Percentiles rank a stretch among this genome's conserved stretches.
Conservation (phyloP, 2,113 vertebrate genomes). For the Cariama cristata region DNA sequence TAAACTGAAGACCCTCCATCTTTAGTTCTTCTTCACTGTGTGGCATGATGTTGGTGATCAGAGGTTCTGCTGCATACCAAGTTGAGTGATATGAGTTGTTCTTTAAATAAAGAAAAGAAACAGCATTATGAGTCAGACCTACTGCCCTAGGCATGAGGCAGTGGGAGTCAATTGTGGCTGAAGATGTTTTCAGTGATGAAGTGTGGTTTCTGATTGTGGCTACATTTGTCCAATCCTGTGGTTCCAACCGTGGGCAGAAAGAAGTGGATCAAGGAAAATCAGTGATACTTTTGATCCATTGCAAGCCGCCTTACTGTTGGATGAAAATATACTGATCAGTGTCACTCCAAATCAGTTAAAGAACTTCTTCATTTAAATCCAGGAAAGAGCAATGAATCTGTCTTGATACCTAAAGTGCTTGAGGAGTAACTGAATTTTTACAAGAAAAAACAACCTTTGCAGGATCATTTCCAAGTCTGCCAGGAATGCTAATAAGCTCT, state of each 20-base stretch:
- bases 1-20: neutral
- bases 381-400: neutral
- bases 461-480: neutral
- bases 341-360: neutral
- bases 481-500: neutral
- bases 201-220: neutral
- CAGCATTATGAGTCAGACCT: neutral
- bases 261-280: neutral
- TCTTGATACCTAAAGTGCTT: neutral
- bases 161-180: neutral
- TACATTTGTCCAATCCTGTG: neutral
- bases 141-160: neutral
- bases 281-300: neutral
- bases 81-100: neutral
- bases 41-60: neutral
- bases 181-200: neutral
- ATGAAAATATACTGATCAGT: neutral
- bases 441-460: neutral
- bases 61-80: neutral
- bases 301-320: neutral
- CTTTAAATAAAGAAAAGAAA: neutral
- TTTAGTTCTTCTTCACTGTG: neutral
- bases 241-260: neutral
- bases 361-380: neutral
- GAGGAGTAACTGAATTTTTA: neutral